Conservation (phyloP, 2,888 invertebrate species). For the Neoscelio sp. region DNA sequence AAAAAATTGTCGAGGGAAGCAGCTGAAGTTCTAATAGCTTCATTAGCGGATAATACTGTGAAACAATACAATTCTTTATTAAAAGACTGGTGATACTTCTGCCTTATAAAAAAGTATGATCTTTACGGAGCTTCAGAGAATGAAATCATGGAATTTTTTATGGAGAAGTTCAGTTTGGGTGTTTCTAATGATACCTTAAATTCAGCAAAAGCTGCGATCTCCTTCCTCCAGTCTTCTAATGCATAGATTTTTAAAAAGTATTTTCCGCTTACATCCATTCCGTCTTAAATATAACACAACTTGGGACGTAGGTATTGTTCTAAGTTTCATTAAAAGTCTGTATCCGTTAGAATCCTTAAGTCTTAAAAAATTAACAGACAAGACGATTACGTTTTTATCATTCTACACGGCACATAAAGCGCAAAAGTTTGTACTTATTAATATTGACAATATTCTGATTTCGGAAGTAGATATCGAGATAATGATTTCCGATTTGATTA, state of each 20-base stretch:
- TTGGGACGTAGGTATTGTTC: slow-evolving; percentile 55
- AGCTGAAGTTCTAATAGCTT: slow-evolving; percentile 58
- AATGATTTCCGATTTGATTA: slow-evolving; percentile 48
- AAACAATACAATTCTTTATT: slow-evolving; percentile 68
- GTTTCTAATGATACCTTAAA: slow-evolving; percentile 55
- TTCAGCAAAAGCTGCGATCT: slow-evolving; percentile 26
- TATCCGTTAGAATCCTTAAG: slow-evolving; percentile 32
- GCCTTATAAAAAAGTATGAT: slow-evolving; percentile 24
- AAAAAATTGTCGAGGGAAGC: slow-evolving; percentile 59
- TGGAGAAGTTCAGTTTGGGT: no score
- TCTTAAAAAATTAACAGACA: slow-evolving; percentile 42
- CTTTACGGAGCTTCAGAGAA: no score
- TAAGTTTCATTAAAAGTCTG: slow-evolving; percentile 20
- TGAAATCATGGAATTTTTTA: no score
- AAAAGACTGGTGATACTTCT: slow-evolving; percentile 69
- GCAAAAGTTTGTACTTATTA: slow-evolving; percentile 58
- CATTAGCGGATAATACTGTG: slow-evolving; percentile 66
- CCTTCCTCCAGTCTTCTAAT: slow-evolving; percentile 36
- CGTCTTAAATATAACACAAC: slow-evolving; percentile 53
- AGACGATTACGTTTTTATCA: slow-evolving; percentile 51
- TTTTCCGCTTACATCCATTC: slow-evolving; percentile 43
- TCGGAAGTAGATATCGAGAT: slow-evolving; percentile 15
- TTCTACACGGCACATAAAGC: slow-evolving; percentile 55
- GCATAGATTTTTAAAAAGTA: slow-evolving; percentile 55
- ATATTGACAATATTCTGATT: slow-evolving; percentile 34